Percentiles rank a stretch among this genome's conserved stretches.
These are phyloP conservation scores for Physocephala rufipes DNA, from an alignment of 2,888 invertebrate genomes.

Conservation along the genomic window DNA sequence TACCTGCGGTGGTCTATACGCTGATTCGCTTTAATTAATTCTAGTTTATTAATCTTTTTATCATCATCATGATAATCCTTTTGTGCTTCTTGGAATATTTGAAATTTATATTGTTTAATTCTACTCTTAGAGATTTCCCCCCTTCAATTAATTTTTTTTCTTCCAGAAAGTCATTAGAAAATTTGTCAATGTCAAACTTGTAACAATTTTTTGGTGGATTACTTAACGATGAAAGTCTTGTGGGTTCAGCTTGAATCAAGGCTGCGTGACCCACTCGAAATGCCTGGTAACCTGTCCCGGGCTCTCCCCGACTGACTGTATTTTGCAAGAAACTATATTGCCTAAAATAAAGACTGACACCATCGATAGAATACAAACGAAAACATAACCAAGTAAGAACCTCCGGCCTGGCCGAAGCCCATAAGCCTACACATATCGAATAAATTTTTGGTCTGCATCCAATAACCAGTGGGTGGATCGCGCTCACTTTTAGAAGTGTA, in stretches of 20 bases:
- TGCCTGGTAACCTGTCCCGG: no score
- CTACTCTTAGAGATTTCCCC: background rate
- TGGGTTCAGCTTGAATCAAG: no score
- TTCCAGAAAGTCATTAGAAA: no score
- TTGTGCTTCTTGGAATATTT: background rate
- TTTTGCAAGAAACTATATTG: conserved; percentile 5
- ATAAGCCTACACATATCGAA: no score
- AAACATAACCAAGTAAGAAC: background rate
- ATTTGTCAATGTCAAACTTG: no score
- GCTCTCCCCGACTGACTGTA: background rate
- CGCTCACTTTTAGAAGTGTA: no score
- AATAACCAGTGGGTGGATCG: no score
- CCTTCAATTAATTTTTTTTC: background rate
- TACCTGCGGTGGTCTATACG: background rate
- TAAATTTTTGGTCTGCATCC: no score
- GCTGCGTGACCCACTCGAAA: no score
- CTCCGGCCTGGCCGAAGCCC: no score
- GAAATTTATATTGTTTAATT: background rate
- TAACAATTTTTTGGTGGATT: background rate
- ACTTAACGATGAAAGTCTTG: background rate
- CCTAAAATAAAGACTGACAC: background rate
- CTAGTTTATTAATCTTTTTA: background rate
- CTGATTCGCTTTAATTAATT: background rate
- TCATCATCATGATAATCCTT: background rate
- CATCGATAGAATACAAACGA: background rate